Percentiles rank a stretch among this genome's conserved stretches.
Evolutionary conservation across 2,113 vertebrate species (phyloP).

Genomic region (Heloderma charlesbogerti): DNA sequence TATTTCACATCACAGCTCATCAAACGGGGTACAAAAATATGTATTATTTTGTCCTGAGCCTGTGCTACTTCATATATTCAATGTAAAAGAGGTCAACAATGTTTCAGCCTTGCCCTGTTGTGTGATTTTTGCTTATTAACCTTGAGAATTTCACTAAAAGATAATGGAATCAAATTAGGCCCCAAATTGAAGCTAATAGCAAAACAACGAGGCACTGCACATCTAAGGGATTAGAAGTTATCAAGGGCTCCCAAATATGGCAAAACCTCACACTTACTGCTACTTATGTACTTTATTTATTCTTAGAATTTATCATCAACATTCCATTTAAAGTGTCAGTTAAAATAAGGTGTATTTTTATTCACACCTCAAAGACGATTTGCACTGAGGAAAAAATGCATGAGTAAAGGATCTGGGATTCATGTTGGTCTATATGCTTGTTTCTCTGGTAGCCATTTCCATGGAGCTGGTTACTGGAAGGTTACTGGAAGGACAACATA

Average conservation of each 20-base stretch:
- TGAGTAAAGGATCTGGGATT: neutral
- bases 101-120: neutral
- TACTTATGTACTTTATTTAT: neutral
- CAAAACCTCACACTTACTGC: neutral
- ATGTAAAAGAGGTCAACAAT: neutral
- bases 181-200: neutral
- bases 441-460: neutral
- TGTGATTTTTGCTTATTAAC: neutral
- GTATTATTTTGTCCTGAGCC: neutral
- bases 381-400: neutral
- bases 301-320: neutral
- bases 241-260: neutral
- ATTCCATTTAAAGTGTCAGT: neutral
- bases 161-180: neutral
- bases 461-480: neutral
- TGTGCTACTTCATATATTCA: neutral
- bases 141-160: neutral
- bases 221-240: neutral
- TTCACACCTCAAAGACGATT: neutral
- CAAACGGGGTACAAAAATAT: neutral
- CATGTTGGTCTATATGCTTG: neutral
- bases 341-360: neutral
- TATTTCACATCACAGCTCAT: neutral
- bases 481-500: neutral
- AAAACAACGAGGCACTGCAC: neutral